These are phyloP conservation scores for Gouania willdenowi DNA, from an alignment of 2,797 vertebrate genomes.

Conservation along the genomic window DNA sequence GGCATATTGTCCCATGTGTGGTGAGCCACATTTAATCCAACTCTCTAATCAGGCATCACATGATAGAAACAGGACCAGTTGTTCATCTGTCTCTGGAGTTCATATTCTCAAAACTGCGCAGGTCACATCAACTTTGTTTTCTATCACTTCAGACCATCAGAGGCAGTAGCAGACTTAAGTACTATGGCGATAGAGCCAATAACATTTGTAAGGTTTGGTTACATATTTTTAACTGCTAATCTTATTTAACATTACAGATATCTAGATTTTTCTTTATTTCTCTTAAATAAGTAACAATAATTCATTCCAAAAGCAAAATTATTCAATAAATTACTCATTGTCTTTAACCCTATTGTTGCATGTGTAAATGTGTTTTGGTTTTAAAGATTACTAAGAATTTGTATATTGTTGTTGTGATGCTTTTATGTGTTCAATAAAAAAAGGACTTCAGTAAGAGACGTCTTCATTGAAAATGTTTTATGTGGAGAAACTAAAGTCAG, in stretches of 20 bases:
- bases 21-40: constrained; percentile 46
- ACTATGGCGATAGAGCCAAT: no score
- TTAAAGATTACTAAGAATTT: constrained; percentile 85
- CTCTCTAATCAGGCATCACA: constrained; percentile 38
- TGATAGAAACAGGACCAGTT: constrained; percentile 38
- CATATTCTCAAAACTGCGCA: constrained; percentile 22
- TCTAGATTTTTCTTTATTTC: constrained; percentile 55
- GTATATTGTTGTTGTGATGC: constrained; percentile 92
- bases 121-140: constrained; percentile 13
- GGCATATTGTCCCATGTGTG: constrained; percentile 72
- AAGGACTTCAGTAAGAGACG: constrained; percentile 71
- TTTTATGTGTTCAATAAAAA: constrained; percentile 87
- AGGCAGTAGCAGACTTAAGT: constrained; percentile 59
- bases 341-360: constrained; percentile 91
- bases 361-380: constrained; percentile 91
- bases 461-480: constrained; percentile 44
- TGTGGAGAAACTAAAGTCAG: constrained; percentile 24
- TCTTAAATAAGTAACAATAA: constrained; percentile 47
- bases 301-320: constrained; percentile 73
- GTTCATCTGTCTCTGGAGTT: constrained; percentile 36
- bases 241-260: constrained; percentile 57
- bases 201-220: no score
- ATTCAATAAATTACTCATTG: constrained; percentile 80
- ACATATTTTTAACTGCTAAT: constrained; percentile 54
- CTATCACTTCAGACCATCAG: constrained; percentile 28